Evolutionary conservation across 2,888 invertebrate genomes (phyloP).

Genomic region (Clivina fossor): DNA sequence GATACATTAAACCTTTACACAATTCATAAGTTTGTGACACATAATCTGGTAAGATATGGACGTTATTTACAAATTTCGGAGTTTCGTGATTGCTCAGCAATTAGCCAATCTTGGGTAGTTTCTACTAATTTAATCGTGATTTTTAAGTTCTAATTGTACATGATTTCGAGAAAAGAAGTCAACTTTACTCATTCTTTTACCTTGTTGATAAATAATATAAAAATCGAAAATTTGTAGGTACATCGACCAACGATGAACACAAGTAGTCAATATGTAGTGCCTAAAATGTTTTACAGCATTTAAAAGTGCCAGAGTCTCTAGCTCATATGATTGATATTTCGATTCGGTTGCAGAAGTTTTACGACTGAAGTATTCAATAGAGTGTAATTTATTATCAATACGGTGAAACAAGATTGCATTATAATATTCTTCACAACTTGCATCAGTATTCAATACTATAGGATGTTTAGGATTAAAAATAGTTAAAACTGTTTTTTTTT

Average conservation of each 20-base stretch:
- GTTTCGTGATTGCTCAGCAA: constrained; percentile 35
- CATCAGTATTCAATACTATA: constrained; percentile 28
- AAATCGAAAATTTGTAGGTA: constrained; percentile 37
- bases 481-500: constrained; percentile 11
- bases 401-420: constrained; percentile 16
- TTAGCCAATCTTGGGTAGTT: constrained; percentile 35
- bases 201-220: constrained; percentile 31
- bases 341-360: constrained; percentile 21
- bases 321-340: constrained; percentile 18
- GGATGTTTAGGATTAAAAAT: constrained; percentile 14
- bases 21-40: constrained; percentile 23
- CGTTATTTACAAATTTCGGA: constrained; percentile 27
- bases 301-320: constrained; percentile 20
- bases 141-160: background rate
- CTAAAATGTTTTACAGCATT: constrained; percentile 17
- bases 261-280: constrained; percentile 35
- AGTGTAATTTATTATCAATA: constrained; percentile 14
- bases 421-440: constrained; percentile 15
- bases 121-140: constrained; percentile 8
- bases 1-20: constrained; percentile 12
- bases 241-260: constrained; percentile 41
- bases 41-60: constrained; percentile 25
- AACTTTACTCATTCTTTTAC: constrained; percentile 22
- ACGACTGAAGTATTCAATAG: constrained; percentile 29
- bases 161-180: constrained; percentile 32